Percentiles rank a stretch among this genome's conserved stretches.
Evolutionary conservation across 2,797 vertebrate genomes (phyloP).

Genomic region (Tamandua tetradactyla): DNA sequence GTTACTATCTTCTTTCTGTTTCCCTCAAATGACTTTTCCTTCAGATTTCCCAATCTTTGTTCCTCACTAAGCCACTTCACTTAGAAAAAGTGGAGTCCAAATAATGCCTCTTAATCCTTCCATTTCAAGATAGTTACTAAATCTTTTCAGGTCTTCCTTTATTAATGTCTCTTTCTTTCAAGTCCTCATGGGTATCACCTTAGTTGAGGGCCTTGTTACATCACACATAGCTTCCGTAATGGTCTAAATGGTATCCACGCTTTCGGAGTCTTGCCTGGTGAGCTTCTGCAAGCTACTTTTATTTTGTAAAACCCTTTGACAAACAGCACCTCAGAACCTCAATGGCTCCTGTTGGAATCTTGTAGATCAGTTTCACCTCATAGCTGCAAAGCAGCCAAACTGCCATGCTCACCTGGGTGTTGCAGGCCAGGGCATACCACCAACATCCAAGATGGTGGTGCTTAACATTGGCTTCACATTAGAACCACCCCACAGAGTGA

Average conservation of each 20-base stretch:
- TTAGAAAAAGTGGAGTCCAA: not conserved
- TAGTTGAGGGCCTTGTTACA: not conserved
- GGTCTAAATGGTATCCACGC: not conserved
- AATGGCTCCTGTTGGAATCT: not conserved
- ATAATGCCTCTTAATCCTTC: not conserved
- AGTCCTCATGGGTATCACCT: not conserved
- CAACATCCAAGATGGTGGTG: not conserved
- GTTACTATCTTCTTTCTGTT: not conserved
- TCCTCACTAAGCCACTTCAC: not conserved
- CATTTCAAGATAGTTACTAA: not conserved
- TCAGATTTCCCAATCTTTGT: not conserved
- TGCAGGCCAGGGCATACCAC: no score
- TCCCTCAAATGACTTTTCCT: not conserved
- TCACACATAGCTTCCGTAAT: not conserved
- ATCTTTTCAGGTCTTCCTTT: not conserved
- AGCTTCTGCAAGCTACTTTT: not conserved
- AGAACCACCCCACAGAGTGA: not conserved
- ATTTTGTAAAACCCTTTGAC: not conserved
- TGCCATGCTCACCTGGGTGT: no score
- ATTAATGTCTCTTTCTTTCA: not conserved
- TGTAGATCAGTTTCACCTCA: not conserved
- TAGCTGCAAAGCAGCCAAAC: no score
- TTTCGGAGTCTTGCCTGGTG: not conserved
- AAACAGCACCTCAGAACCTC: not conserved
- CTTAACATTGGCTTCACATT: slow-evolving; percentile 19